Base-by-base conservation (phyloP, 2,888 invertebrate species). In the Dolichomitus sp. region DNA sequence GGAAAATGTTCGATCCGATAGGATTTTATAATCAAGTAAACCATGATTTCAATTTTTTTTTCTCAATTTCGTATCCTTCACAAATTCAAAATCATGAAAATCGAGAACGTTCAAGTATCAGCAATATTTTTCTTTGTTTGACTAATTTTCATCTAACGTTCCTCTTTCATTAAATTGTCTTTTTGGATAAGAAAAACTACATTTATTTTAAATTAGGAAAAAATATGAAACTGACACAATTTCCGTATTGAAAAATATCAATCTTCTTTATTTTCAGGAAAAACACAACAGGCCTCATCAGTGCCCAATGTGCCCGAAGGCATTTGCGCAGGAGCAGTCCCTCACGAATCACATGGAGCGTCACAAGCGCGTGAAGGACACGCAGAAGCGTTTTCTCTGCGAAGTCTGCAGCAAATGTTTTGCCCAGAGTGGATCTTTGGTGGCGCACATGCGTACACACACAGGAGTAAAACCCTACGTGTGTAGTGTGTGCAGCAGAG, bases 391-490 rank as follows among this genome's bases (percentile, higher is more conserved):
- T 40, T 93, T 91, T 74, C 86, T 93, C 5, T 93, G 93, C 45
- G 93, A 93, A 78, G 90, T 92, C 14, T 93, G 93, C 75, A 93
- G 93, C 80, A 93, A 93, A 76, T 91, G 92, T 78, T 93, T 93
- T 30, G 92, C 92, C 1, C 93, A 93, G 63, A 92, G 92, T 77
- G 92, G 92, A 14, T 92, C 92, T 0, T 63, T 93, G 9, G 91
- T 91, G 0, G 92, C 93, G 1, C 93, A 93, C 72, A 92, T 93
- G 92, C 90, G 93, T 9, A 92, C 92, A 0, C 93, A 93, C 74
- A 93, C 93, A 0, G 93, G 93, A 14, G 88, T 92, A 2, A 92
- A 92, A 66, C 93, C 93, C 0, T 93, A 93, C 33, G 92, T 93
- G 0, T 93, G 93, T 69, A 92, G 91, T 14, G 89, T 92, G 2